Base-by-base conservation (phyloP, 2,888 invertebrate species). In the Sesia bembeciformis region DNA sequence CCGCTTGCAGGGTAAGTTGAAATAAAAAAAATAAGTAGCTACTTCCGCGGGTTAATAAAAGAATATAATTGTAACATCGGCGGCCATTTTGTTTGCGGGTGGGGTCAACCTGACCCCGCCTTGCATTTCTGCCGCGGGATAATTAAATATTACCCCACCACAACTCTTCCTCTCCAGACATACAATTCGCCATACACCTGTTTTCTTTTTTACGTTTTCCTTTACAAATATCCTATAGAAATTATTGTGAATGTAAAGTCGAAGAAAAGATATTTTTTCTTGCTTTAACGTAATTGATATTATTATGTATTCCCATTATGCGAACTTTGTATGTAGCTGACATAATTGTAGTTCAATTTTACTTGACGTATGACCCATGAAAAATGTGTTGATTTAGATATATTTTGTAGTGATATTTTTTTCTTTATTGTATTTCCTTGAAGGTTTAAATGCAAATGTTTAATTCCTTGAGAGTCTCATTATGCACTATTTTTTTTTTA, bases 61-160 rank as follows among this genome's bases (percentile, higher is more conserved):
- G 73, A 75, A 72, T 75, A 76, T 83, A 81, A 87, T 84, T 85
- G 84, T 84, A 76, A 76, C 72, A 70, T 68, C 64, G 75, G 78
- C 87, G 74, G 88, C 88, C 88, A 88, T 88, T 85, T 88, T 89
- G 84, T 75, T 74, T 66, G 73, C 86, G 84, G 88, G 88, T 81
- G 86, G 88, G 88, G 87, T 87, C 85, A 86, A 70, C 65, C 60
- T 72, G 86, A 85, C 79, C 84, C 88, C 89, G 88, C 89, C 89
- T 87, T 63, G 75, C 77, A 70, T 81, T 87, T 87, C 88, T 88
- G 86, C 78, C 60, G 74, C 72, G 65, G 81, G 76, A 86, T 86
- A 88, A 87, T 89, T 88, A 88, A 86, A 84, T 84, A 81, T 81
- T 80, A 81, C 86, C 86, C 87, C 84, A 84, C 87, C 76, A 81